A percentile compares a stretch with the other conserved stretches of the same genome.
phyloP scores from a whole-genome alignment of 2,797 vertebrate genomes.

The Manis pentadactyla region DNA sequence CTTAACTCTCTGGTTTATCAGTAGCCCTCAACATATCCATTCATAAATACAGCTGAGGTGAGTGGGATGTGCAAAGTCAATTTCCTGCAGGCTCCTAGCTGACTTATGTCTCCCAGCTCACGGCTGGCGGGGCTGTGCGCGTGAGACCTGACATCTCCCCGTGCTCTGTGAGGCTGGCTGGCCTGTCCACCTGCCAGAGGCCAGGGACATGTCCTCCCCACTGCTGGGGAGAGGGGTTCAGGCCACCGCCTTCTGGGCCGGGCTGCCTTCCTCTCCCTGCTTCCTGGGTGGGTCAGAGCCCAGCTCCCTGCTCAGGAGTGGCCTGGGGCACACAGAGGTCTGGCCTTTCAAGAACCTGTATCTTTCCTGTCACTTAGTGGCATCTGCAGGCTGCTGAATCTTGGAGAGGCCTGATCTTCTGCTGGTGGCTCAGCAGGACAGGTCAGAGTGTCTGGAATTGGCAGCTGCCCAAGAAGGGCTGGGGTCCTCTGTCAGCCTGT shows the following conservation, averaged over 20 bases:
- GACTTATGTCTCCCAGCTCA: neutral
- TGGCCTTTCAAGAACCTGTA: neutral
- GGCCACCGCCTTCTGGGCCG: neutral
- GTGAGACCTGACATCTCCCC: neutral
- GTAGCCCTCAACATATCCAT: neutral
- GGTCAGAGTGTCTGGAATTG: neutral
- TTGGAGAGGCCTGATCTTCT: neutral
- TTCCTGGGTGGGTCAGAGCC: neutral
- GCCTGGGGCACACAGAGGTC: fast-evolving
- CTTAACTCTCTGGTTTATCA: neutral
- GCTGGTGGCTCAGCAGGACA: neutral
- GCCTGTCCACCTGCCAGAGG: neutral
- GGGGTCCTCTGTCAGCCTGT: neutral
- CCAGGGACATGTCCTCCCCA: neutral
- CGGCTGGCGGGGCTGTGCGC: neutral
- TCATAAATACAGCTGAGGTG: neutral
- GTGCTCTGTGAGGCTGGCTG: fast-evolving
- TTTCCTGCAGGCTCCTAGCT: neutral
- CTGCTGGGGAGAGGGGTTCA: neutral
- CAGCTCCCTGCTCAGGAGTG: neutral
- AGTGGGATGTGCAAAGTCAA: neutral
- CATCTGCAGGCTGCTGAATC: neutral
- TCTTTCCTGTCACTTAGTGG: neutral
- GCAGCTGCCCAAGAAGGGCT: neutral
- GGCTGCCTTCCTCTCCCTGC: neutral